Base-by-base conservation (phyloP, 2,797 vertebrate species). In the Mus minutoides region DNA sequence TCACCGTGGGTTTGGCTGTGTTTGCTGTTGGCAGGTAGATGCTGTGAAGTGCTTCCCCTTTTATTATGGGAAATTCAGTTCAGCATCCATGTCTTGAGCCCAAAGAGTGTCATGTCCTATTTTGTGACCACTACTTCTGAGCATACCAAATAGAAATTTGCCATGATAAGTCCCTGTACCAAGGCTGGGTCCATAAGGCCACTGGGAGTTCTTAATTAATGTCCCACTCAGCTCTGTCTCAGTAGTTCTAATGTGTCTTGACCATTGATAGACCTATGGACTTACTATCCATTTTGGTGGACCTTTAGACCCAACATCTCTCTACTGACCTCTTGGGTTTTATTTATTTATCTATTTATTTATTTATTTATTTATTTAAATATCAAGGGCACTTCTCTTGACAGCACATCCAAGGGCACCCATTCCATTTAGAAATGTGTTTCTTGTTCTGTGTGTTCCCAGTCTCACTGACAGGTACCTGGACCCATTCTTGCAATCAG, bases 11-110 rank as follows among this genome's bases (percentile, higher is more conserved):
- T 52, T 46, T 98, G 94, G 98, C 97, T 0, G 97, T 98, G 71
- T 98, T 98, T 58, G 98, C 98, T 16, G 6, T 98, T 1, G 98
- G 98, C 97, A 98, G 98, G 99, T 99, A 82, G 86, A 97, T 76
- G 0, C n/a, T 1, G 11, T 4, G 10, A 34, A 56, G 71, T 14
- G 1, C 10, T 60, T 0, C 52, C 4, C 29, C 31, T 3, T 43
- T 52, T 24, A 17, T 13, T 54, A 14, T 37, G 64, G 58, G 13
- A 46, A 31, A 19, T 3, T 26, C 5, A 22, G 7, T 6, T 4
- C 21, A 19, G 31, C 31, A 2, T 16, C n/a, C n/a, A 0, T 29
- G 3, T 46, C 19, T 76, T 5, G 0, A 11, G 46, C 52, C 54
- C 54, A 46, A 34, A 46, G 29, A 73, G 49, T 21, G 49, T 10